Evolutionary conservation across 2,113 vertebrate species (phyloP), one percentile per base, ranked within the genome.

Genomic region (Cebidichthys violaceus): DNA sequence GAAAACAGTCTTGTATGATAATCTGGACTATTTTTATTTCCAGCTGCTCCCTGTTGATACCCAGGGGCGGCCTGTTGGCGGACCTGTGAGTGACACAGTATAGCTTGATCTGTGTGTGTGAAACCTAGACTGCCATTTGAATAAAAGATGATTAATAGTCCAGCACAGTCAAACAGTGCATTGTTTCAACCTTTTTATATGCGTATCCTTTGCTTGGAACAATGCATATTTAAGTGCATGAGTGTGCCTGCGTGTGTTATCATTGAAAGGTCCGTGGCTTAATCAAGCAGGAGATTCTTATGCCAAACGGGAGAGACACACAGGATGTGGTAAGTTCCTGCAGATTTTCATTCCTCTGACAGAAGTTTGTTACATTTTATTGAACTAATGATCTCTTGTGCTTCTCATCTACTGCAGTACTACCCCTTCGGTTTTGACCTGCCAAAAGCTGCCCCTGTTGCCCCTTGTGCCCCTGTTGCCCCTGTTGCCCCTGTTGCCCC

Each of bases 241-340:
- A 31, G 41, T 57, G 54, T 24, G 47, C 6, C 4, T 47, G 3
- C n/a, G 6, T 75, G 35, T 72, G 13, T 81, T 70, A 82, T 77
- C 11, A 15, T 22, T 83, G n/a, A 33, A 78, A 92, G 84, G 80
- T 88, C 35, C 85, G 54, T 6, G 88, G 93, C 45, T 92, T 92
- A 71, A 89, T 93, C 52, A 93, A 93, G 77, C 90, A 94, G 11
- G 90, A 91, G 67, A 79, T 93, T 59, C 83, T 59, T 1, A 15
- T 84, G 50, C 37, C 79, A 3, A 72, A 75, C 13, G 91, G 88
- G 29, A 61, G 11, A 70, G 87, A 80, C 17, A 83, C 60, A 18
- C 54, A 86, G 41, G 91, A 93, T 6, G 50, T 93, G 45, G 93
- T 94, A 70, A 85, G 89, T 83, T 37, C 14, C 52, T 27, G 29